A percentile compares a stretch with the other conserved stretches of the same genome.
Conservation (phyloP, 2,888 invertebrate genomes). For the Steinernema carpocapsae region DNA sequence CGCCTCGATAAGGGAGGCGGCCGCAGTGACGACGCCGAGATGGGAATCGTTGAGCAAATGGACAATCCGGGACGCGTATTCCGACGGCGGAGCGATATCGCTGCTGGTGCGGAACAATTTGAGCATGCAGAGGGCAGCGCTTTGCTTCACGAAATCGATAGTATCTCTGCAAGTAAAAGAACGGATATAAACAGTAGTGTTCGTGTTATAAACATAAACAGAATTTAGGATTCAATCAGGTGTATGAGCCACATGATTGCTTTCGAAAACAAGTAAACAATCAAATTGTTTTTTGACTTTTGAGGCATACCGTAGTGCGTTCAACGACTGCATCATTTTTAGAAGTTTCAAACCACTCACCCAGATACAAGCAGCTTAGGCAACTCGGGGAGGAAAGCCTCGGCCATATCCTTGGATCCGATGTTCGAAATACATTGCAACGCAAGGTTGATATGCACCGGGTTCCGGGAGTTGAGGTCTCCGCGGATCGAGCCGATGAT, state of each 20-base stretch:
- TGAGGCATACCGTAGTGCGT: too few species aligned
- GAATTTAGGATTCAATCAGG: too few species aligned
- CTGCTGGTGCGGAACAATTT: slow-evolving; percentile 91
- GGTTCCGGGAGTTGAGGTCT: slow-evolving; percentile 86
- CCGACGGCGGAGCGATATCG: slow-evolving; percentile 89
- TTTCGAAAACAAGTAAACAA: slow-evolving; percentile 15
- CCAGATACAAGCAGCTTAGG: slow-evolving; percentile 95
- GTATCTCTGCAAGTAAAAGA: slow-evolving; percentile 79
- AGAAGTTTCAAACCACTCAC: slow-evolving; percentile 45
- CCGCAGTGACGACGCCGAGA: slow-evolving; percentile 98
- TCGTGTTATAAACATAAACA: too few species aligned
- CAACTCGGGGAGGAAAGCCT: slow-evolving; percentile 96
- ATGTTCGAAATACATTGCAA: slow-evolving; percentile 99
- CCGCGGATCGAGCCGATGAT: slow-evolving; percentile 99
- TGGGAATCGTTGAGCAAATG: slow-evolving; percentile 98
- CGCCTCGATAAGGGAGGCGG: slow-evolving; percentile 95
- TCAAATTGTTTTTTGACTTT: neutral
- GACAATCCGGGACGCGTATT: slow-evolving; percentile 98
- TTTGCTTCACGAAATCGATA: slow-evolving; percentile 98
- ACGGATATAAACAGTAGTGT: too few species aligned
- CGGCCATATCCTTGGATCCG: slow-evolving; percentile 99
- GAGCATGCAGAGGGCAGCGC: slow-evolving; percentile 93
- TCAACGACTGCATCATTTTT: too few species aligned
- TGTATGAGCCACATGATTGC: too few species aligned
- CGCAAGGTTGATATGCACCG: slow-evolving; percentile 96